phyloP scores from a whole-genome alignment of 2,113 vertebrate genomes.

The Heptranchias perlo region DNA sequence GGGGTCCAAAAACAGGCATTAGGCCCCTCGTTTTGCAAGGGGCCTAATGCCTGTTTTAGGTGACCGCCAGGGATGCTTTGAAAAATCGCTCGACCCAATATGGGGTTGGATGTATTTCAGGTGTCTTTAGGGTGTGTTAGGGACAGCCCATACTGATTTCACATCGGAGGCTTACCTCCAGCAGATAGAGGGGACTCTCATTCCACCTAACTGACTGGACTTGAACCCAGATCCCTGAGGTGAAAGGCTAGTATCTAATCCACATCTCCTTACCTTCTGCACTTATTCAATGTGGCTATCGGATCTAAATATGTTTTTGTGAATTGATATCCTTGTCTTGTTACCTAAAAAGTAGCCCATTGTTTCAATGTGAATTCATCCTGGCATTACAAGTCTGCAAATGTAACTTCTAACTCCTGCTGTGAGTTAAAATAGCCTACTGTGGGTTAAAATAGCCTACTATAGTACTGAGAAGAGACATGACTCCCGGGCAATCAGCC shows the following conservation, averaged over 20 bases:
- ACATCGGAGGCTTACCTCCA: neutral
- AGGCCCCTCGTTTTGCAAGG: no score
- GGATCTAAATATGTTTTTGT: neutral
- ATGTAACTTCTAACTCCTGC: neutral
- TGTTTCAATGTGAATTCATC: neutral
- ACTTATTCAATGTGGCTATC: neutral
- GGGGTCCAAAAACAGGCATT: no score
- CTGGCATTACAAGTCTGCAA: neutral
- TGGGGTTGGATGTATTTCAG: no score
- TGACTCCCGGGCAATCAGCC: neutral
- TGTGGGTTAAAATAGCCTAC: neutral
- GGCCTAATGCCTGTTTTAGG: no score
- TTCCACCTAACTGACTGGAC: neutral
- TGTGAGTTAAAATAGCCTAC: neutral
- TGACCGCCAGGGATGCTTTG: no score
- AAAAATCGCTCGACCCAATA: no score
- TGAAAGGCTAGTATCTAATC: neutral
- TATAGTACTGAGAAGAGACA: neutral
- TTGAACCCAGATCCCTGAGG: neutral
- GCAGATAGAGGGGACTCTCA: neutral
- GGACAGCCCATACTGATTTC: no score
- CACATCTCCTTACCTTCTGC: neutral
- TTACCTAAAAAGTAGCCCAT: neutral
- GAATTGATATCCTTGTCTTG: neutral
- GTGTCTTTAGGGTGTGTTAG: no score